Evolutionary conservation across 2,113 vertebrate genomes (phyloP).

Genomic region (Petromus typicus): DNA sequence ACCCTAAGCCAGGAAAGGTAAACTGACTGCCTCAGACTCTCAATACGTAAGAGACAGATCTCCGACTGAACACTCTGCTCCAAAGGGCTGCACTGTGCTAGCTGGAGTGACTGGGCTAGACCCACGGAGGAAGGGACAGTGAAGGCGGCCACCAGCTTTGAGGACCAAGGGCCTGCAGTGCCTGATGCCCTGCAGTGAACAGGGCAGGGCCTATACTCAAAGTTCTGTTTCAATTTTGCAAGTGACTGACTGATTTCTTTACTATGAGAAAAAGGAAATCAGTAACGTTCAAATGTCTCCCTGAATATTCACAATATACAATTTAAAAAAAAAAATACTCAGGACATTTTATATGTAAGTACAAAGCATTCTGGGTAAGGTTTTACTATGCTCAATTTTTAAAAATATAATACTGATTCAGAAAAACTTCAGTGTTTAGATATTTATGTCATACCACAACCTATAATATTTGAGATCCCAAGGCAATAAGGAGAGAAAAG

Average conservation of each 20-base stretch:
- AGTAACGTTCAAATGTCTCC: background rate
- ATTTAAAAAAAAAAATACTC: background rate
- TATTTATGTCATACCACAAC: background rate
- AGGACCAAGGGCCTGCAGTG: background rate
- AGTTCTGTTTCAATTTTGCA: background rate
- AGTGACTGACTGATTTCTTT: background rate
- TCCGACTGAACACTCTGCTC: background rate
- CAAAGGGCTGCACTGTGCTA: background rate
- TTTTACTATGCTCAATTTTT: background rate
- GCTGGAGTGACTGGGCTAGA: background rate
- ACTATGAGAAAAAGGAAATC: slow-evolving; percentile 6
- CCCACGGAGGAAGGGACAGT: background rate
- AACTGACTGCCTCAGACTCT: background rate
- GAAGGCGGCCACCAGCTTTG: background rate
- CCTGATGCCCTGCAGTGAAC: background rate
- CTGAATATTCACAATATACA: background rate
- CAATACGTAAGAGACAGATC: background rate
- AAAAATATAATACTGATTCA: background rate
- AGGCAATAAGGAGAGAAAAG: background rate
- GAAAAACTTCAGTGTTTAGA: slow-evolving; percentile 1
- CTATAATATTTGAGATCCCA: background rate
- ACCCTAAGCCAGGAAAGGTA: background rate
- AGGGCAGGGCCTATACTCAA: background rate
- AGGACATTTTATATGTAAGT: background rate
- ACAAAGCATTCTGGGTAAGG: background rate